Evolutionary conservation across 2,888 invertebrate species (phyloP).

Genomic region (Archips xylosteana): DNA sequence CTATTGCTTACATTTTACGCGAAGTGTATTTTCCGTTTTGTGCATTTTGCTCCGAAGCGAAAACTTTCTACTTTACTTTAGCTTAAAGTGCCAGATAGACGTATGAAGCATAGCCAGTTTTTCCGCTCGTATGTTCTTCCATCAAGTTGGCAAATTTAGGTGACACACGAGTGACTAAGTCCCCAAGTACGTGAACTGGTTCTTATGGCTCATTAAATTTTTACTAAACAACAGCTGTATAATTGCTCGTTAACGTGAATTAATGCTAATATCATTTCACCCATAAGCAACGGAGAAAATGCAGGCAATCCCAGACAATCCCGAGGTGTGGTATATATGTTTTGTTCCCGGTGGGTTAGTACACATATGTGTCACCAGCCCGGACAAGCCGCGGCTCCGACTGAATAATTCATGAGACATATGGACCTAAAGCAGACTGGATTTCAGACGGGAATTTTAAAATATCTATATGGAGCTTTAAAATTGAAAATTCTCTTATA

Average conservation of each 20-base stretch:
- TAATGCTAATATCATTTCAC: conserved; percentile 25
- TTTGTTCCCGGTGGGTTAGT: conserved; percentile 22
- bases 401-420: conserved; percentile 84
- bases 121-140: too few relatives aligned
- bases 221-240: too few relatives aligned
- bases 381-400: conserved; percentile 72
- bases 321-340: conserved; percentile 23
- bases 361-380: conserved; percentile 47
- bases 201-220: too few relatives aligned
- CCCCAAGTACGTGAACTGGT: too few relatives aligned
- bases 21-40: too few relatives aligned
- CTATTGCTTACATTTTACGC: too few relatives aligned
- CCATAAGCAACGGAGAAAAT: conserved; percentile 24
- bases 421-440: conserved; percentile 84
- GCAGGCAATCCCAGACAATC: not conserved
- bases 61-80: too few relatives aligned
- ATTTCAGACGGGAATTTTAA: conserved; percentile 83
- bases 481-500: conserved; percentile 78
- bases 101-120: too few relatives aligned
- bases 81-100: too few relatives aligned
- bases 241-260: conserved; percentile 10
- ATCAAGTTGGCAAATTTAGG: too few relatives aligned
- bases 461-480: conserved; percentile 77
- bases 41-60: too few relatives aligned
- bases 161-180: too few relatives aligned